Evolutionary conservation across 2,113 vertebrate genomes (phyloP).

Genomic region (Elachura formosa): DNA sequence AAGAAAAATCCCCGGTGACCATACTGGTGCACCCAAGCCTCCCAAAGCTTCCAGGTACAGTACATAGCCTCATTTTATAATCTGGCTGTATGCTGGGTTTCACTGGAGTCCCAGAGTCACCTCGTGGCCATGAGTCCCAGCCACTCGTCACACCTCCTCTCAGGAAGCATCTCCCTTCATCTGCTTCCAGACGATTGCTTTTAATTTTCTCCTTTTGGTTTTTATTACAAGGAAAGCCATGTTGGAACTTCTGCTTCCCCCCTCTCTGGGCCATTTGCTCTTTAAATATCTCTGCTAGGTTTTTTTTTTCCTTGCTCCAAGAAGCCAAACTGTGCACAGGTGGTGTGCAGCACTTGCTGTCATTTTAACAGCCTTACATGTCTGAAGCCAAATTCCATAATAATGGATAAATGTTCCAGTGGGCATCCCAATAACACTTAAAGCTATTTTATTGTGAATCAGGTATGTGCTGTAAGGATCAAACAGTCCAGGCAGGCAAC

Average conservation of each 20-base stretch:
- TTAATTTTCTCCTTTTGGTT: constrained; percentile 42
- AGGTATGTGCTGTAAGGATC: background rate
- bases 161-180: constrained; percentile 6
- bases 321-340: background rate
- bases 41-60: accelerated
- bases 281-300: background rate
- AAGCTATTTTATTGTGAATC: background rate
- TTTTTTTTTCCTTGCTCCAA: background rate
- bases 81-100: background rate
- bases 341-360: accelerated
- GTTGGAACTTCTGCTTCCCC: background rate
- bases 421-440: background rate
- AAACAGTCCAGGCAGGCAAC: background rate
- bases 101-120: background rate
- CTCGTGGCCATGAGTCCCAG: background rate
- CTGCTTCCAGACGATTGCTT: constrained; percentile 2
- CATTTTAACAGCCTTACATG: background rate
- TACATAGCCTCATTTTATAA: background rate
- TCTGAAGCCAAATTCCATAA: background rate
- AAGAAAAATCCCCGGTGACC: background rate
- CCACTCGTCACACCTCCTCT: accelerated
- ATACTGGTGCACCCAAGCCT: background rate
- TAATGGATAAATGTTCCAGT: background rate
- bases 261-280: background rate
- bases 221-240: constrained; percentile 13